Percentiles rank a stretch among this genome's conserved stretches.
These are phyloP conservation scores for Mus musculus DNA, from an alignment of 2,113 vertebrate species.

Conservation along the genomic window GRCm39 chr4:101393001-101393500, in stretches of 20 bases:
- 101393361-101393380: conserved; percentile 28
- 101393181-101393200: background rate
- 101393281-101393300: background rate
- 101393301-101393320: background rate
- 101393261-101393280: background rate
- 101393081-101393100: background rate
- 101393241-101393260: background rate
- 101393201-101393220: background rate
- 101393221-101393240: background rate
- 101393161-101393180: conserved; percentile 19
- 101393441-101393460: background rate
- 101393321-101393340: background rate
- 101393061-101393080: background rate
- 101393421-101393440: background rate
- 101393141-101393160: background rate
- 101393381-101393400: conserved; percentile 10
- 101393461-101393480: too few relatives aligned
- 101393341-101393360: conserved; percentile 8
- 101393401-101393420: background rate
- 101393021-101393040: background rate
- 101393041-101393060: background rate
- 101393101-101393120: background rate
- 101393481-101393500: background rate
- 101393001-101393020: background rate
- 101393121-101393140: conserved; percentile 34